Evolutionary conservation across 2,797 vertebrate genomes (phyloP).

Genomic region (Urophycis tenuis): DNA sequence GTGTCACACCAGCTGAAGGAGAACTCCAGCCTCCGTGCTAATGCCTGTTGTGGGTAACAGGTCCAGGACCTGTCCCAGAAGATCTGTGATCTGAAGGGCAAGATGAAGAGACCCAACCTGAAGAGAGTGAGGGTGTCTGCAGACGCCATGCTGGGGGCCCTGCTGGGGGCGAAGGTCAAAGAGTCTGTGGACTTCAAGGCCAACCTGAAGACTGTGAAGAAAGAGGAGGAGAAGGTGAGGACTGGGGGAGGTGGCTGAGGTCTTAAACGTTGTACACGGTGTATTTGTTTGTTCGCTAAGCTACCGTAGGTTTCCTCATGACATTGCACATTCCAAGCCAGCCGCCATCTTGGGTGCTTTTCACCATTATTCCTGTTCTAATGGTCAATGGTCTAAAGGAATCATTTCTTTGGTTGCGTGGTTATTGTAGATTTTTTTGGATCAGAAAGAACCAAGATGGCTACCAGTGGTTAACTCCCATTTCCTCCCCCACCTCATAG

Average conservation of each 20-base stretch:
- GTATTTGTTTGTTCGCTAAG: too few relatives aligned
- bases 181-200: slow-evolving; percentile 78
- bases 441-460: background rate
- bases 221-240: slow-evolving; percentile 76
- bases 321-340: too few relatives aligned
- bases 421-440: background rate
- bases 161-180: slow-evolving; percentile 69
- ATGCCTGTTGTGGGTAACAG: slow-evolving; percentile 38
- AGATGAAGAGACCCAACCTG: slow-evolving; percentile 74
- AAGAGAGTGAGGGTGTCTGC: slow-evolving; percentile 74
- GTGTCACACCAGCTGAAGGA: background rate
- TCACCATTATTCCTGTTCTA: too few relatives aligned
- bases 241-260: background rate
- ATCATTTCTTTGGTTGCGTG: background rate
- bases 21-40: background rate
- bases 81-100: slow-evolving; percentile 71
- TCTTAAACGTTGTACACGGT: too few relatives aligned
- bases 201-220: slow-evolving; percentile 78
- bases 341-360: background rate
- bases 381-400: too few relatives aligned
- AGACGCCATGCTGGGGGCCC: slow-evolving; percentile 75
- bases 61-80: slow-evolving; percentile 65
- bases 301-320: too few relatives aligned
- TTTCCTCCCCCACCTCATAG: slow-evolving; percentile 39
- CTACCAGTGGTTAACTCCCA: background rate